Percentiles rank a stretch among this genome's conserved stretches.
These are phyloP conservation scores for Yoshiicerus persimilis DNA, from an alignment of 1,140 invertebrate species.

Conservation along the genomic window DNA sequence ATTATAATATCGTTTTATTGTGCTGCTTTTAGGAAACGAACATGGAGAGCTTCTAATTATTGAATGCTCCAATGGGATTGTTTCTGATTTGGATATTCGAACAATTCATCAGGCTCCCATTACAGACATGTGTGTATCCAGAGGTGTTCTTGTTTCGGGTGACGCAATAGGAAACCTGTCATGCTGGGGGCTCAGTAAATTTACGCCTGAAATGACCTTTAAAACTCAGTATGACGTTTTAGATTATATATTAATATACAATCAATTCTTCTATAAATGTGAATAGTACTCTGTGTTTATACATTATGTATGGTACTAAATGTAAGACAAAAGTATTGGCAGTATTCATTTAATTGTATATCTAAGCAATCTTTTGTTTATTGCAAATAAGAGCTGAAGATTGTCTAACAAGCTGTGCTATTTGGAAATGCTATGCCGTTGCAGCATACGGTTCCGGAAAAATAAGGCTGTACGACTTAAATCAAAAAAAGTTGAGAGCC, in stretches of 20 bases:
- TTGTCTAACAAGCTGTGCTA: conserved; percentile 26
- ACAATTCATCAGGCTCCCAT: background rate
- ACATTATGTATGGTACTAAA: no score
- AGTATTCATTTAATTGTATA: no score
- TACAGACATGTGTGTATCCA: background rate
- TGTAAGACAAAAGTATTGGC: no score
- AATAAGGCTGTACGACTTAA: conserved; percentile 33
- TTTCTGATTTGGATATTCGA: background rate
- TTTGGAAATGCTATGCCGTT: conserved; percentile 26
- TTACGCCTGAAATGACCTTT: background rate
- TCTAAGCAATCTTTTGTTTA: background rate
- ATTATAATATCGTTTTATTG: background rate
- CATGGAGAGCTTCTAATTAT: conserved; percentile 35
- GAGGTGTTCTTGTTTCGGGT: conserved; percentile 3
- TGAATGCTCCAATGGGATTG: background rate
- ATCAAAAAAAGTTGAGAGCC: background rate
- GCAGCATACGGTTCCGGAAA: conserved; percentile 33
- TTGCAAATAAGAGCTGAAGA: conserved; percentile 31
- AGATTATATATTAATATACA: no score
- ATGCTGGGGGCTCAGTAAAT: conserved; percentile 5
- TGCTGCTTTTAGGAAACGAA: conserved; percentile 24
- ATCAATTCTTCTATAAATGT: no score
- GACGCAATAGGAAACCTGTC: conserved; percentile 24
- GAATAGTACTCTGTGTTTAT: no score
- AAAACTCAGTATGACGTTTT: conserved; percentile 1